These are phyloP conservation scores for Charadrius vociferus DNA, from an alignment of 2,113 vertebrate genomes.

Conservation along the genomic window DNA sequence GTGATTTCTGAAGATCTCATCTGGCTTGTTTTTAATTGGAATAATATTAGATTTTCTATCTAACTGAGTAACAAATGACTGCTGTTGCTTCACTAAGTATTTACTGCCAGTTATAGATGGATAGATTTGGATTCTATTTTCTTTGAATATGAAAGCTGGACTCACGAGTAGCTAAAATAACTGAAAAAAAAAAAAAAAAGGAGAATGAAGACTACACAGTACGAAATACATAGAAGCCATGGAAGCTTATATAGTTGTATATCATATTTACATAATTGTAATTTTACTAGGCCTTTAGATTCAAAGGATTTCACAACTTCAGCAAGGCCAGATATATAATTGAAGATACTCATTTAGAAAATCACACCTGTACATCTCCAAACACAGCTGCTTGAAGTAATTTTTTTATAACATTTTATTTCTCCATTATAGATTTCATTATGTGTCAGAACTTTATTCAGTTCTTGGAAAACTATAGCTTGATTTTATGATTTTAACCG, in stretches of 20 bases:
- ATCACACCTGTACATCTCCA: not conserved
- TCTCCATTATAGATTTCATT: not conserved
- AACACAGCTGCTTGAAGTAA: not conserved
- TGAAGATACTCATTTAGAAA: not conserved
- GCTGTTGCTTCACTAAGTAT: not conserved
- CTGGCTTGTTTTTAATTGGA: constrained; percentile 60
- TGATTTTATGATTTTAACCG: not conserved
- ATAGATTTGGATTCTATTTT: not conserved
- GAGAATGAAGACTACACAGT: not conserved
- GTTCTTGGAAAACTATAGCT: not conserved
- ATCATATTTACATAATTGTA: not conserved
- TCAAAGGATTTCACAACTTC: not conserved
- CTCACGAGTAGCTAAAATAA: not conserved
- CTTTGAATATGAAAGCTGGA: not conserved
- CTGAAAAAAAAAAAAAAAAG: not conserved
- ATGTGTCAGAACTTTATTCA: not conserved
- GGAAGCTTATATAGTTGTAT: not conserved
- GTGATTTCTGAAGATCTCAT: constrained; percentile 46
- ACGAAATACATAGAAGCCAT: not conserved
- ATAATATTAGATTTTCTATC: constrained; percentile 23
- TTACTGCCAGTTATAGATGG: not conserved
- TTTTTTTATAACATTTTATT: not conserved
- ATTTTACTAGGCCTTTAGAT: not conserved
- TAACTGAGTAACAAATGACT: not conserved
- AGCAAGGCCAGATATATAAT: not conserved